phyloP scores from a whole-genome alignment of 2,888 invertebrate species.

The Erpobdella octoculata region DNA sequence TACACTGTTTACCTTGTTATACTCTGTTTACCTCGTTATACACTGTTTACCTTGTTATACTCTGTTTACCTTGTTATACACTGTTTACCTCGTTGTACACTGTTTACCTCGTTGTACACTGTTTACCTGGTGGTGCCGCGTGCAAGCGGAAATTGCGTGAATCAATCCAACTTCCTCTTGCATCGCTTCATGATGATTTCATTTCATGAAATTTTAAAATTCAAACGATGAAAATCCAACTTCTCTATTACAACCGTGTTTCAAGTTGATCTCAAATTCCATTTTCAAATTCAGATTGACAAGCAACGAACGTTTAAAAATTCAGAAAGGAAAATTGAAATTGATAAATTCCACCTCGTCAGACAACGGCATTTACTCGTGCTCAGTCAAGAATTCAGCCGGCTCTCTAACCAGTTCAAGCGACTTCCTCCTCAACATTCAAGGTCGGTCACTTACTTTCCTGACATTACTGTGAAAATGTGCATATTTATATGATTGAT shows the following conservation, averaged over 20 bases:
- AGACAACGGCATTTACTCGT: slow-evolving; percentile 10
- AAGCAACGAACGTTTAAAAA: neutral
- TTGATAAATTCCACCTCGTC: neutral
- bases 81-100: too few relatives aligned
- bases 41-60: too few relatives aligned
- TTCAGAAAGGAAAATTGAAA: slow-evolving; percentile 6
- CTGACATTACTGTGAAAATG: too few relatives aligned
- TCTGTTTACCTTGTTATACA: too few relatives aligned
- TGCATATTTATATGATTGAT: too few relatives aligned
- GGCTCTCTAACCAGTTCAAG: neutral
- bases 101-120: too few relatives aligned
- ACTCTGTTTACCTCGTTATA: too few relatives aligned
- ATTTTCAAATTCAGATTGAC: neutral
- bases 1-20: too few relatives aligned
- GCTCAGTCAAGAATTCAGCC: neutral
- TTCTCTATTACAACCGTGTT: neutral
- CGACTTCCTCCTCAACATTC: slow-evolving; percentile 4
- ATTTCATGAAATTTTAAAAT: neutral
- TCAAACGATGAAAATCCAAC: neutral
- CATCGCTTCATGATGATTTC: neutral
- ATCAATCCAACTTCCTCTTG: too few relatives aligned
- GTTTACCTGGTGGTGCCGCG: too few relatives aligned
- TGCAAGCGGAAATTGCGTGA: too few relatives aligned
- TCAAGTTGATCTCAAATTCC: neutral
- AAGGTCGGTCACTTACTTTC: too few relatives aligned